Evolutionary conservation across 2,888 invertebrate genomes (phyloP).

Genomic region (Drosophila parthenogenetica): DNA sequence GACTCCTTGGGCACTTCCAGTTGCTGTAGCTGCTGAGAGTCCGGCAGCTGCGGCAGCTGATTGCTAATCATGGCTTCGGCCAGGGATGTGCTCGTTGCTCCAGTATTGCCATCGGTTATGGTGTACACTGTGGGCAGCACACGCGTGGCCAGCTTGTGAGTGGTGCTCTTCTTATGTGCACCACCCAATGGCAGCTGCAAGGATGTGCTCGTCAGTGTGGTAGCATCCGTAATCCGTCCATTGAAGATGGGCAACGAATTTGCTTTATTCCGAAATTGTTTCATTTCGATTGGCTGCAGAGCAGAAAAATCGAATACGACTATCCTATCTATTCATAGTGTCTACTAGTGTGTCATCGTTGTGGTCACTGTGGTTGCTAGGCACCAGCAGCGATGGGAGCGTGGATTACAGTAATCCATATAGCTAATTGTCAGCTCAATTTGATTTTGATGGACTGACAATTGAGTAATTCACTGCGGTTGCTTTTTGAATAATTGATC

Average conservation of each 20-base stretch:
- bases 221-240: conserved; percentile 81
- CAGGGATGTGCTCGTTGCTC: conserved; percentile 48
- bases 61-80: conserved; percentile 64
- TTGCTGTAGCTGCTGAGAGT: conserved; percentile 40
- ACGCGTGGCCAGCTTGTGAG: conserved; percentile 44
- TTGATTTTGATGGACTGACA: conserved; percentile 10
- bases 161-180: conserved; percentile 27
- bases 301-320: conserved; percentile 30
- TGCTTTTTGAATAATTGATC: conserved; percentile 43
- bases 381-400: conserved; percentile 36
- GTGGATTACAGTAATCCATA: background rate
- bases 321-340: conserved; percentile 19
- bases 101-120: conserved; percentile 67
- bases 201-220: conserved; percentile 76
- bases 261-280: conserved; percentile 82
- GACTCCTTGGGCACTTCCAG: conserved; percentile 50
- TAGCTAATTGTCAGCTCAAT: conserved; percentile 30
- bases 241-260: conserved; percentile 84
- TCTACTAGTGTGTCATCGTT: conserved; percentile 36
- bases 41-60: conserved; percentile 27
- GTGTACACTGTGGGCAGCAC: conserved; percentile 75
- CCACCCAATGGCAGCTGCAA: conserved; percentile 53
- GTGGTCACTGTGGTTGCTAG: conserved; percentile 72
- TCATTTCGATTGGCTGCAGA: conserved; percentile 60
- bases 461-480: conserved; percentile 20